Base-by-base conservation (phyloP, 2,797 vertebrate species). In the Melanotaenia nigrans region DNA sequence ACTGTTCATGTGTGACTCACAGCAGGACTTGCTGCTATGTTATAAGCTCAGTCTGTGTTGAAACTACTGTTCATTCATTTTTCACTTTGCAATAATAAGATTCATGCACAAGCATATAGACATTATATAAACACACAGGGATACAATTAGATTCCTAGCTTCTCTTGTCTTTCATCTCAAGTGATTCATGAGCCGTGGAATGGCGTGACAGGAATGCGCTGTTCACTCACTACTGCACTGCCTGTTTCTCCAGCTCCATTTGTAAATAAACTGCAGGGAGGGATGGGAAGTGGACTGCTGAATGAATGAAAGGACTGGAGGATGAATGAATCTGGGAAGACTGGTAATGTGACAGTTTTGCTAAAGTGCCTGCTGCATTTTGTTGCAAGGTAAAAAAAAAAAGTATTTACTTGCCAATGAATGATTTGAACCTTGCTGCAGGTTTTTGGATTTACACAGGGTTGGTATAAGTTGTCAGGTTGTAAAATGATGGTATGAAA, bases 181-280 rank as follows among this genome's bases (percentile, higher is more conserved):
- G 77, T 86, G 84, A 87, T 87, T 91, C 75, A 87, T 90, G 83
- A 81, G 81, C 75, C 59, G 42, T 83, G 84, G 71, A 83, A 75
- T 84, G 81, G 85, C 75, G 87, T 91, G 83, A 87, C 87, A 88
- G 90, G 86, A 93, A 93, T 92, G 84, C 38, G 73, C 87, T 85
- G 87, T 91, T 90, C 82, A 69, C 70, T 86, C 79, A 73, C 68
- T 83, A 68, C 72, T 73, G 47, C 13, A 61, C 77, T 74, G 84
- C 73, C 64, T 74, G 77, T 84, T 73, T 85, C 72, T 85, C 76
- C 67, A 75, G 77, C 77, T 79, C 58, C 62, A 70, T 76, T 81
- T 72, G 79, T 82, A 83, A 88, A 89, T 84, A 87, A 40, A 76
- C 72, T 77, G 74, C 63, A 56, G 77, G 49, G 61, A 66, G 65